phyloP scores from a whole-genome alignment of 2,797 vertebrate species.

The Alca torda region DNA sequence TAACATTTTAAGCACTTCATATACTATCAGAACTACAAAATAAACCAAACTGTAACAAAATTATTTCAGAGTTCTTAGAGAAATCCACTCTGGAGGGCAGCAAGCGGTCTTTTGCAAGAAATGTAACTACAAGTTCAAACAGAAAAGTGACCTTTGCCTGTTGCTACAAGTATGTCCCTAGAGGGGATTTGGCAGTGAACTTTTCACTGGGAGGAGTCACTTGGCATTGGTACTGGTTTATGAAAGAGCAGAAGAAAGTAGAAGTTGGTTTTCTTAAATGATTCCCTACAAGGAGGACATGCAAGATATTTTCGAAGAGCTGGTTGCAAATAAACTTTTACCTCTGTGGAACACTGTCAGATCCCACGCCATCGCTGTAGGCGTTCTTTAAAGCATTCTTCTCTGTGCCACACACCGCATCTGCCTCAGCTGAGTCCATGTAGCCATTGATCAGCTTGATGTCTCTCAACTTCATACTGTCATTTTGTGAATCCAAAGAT shows the following conservation, averaged over 20 bases:
- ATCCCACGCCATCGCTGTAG: neutral
- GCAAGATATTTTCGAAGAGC: neutral
- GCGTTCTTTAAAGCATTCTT: neutral
- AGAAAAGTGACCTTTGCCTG: constrained; percentile 57
- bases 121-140: constrained; percentile 45
- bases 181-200: constrained; percentile 39
- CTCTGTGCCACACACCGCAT: neutral
- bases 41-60: neutral
- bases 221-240: constrained; percentile 19
- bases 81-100: constrained; percentile 31
- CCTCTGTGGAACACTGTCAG: constrained; percentile 31
- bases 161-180: constrained; percentile 39
- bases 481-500: constrained; percentile 83
- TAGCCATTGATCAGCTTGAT: constrained; percentile 57
- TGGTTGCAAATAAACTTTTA: constrained; percentile 16
- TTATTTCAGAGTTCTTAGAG: neutral
- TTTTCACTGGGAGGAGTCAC: constrained; percentile 43
- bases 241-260: constrained; percentile 27
- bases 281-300: neutral
- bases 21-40: neutral
- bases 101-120: constrained; percentile 9
- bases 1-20: neutral
- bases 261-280: constrained; percentile 15
- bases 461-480: constrained; percentile 68
- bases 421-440: constrained; percentile 36